A percentile compares a stretch with the other conserved stretches of the same genome.
Conservation (phyloP, 2,888 invertebrate genomes). For the Xanthorhoe spadicearia region DNA sequence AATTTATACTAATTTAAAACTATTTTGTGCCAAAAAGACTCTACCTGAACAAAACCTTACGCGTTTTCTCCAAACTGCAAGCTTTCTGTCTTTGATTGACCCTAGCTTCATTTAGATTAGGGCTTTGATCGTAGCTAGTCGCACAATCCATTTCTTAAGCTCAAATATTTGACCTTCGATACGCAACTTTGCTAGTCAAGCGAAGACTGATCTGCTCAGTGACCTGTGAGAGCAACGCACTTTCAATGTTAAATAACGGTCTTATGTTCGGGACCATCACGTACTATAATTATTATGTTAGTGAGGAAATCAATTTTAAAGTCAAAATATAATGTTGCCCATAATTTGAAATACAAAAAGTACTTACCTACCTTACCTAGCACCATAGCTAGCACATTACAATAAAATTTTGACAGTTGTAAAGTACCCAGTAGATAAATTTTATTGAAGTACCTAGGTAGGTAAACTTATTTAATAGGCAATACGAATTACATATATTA, state of each 20-base stretch:
- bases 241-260: conserved; percentile 69
- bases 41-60: conserved; percentile 8
- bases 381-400: neutral
- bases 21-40: too few relatives aligned
- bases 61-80: conserved; percentile 10
- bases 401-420: too few relatives aligned
- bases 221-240: conserved; percentile 70
- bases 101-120: conserved; percentile 23
- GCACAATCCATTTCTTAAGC: conserved; percentile 41
- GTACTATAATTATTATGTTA: conserved; percentile 50
- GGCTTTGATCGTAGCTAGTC: conserved; percentile 23
- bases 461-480: too few relatives aligned
- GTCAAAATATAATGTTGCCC: neutral
- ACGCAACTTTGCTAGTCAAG: conserved; percentile 57
- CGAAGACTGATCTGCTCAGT: conserved; percentile 52
- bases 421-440: too few relatives aligned
- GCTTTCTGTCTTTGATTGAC: conserved; percentile 15
- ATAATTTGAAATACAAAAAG: neutral
- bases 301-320: conserved; percentile 51
- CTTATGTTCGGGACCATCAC: conserved; percentile 49
- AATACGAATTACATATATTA: too few relatives aligned
- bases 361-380: too few relatives aligned
- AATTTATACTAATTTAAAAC: too few relatives aligned
- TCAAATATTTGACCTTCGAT: conserved; percentile 65
- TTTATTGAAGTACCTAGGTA: too few relatives aligned